These are phyloP conservation scores for Portevinia maculata DNA, from an alignment of 2,888 invertebrate genomes.

Conservation along the genomic window DNA sequence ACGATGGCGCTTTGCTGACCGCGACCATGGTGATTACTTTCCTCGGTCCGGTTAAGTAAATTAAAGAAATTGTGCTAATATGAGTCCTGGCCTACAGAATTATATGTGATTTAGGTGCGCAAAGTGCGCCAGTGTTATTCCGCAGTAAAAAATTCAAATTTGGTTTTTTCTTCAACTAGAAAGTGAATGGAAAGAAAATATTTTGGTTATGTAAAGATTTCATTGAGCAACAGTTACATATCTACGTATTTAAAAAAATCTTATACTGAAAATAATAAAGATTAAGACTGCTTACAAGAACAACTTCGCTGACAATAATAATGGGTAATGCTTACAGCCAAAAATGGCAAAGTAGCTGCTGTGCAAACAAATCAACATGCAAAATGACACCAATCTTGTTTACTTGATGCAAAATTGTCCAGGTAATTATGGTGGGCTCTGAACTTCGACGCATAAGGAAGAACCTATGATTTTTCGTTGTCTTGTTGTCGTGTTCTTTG, in stretches of 20 bases:
- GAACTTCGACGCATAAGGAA: too few relatives aligned
- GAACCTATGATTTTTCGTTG: too few relatives aligned
- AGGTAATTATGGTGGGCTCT: too few relatives aligned
- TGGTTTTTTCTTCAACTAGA: slow-evolving; percentile 64
- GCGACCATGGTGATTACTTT: slow-evolving; percentile 25
- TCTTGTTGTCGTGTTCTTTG: too few relatives aligned
- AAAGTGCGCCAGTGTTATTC: slow-evolving; percentile 40
- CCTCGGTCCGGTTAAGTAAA: slow-evolving; percentile 23
- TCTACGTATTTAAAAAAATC: slow-evolving; percentile 10
- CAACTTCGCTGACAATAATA: not conserved
- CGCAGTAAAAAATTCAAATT: slow-evolving; percentile 51
- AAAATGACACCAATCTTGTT: too few relatives aligned
- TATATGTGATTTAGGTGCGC: slow-evolving; percentile 42
- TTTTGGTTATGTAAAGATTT: slow-evolving; percentile 65
- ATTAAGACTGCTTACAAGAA: not conserved
- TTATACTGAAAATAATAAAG: slow-evolving; percentile 5
- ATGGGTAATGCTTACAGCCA: too few relatives aligned
- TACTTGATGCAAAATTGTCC: too few relatives aligned
- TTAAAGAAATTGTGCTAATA: slow-evolving; percentile 16
- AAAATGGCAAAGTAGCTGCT: too few relatives aligned
- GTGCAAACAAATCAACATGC: too few relatives aligned
- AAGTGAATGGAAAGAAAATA: slow-evolving; percentile 72
- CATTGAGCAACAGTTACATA: not conserved
- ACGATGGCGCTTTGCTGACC: slow-evolving; percentile 48
- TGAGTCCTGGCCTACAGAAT: slow-evolving; percentile 29